Evolutionary conservation across 2,797 vertebrate species (phyloP).

Genomic region (Gadopsis marmoratus): DNA sequence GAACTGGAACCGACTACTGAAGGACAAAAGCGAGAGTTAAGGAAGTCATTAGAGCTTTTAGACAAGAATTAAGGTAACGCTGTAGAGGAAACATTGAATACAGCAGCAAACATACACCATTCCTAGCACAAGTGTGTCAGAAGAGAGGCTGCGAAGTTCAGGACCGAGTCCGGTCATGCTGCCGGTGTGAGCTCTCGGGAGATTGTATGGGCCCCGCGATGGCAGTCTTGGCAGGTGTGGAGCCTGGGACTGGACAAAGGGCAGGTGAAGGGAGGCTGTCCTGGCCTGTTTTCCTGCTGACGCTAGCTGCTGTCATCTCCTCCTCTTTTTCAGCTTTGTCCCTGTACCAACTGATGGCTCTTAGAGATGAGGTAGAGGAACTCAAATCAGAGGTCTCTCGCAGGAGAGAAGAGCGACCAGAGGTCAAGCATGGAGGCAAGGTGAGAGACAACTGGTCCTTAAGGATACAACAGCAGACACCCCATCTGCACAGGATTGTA

Average conservation of each 20-base stretch:
- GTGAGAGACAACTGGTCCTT: constrained; percentile 59
- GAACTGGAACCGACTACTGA: constrained; percentile 21
- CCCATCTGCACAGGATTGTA: neutral
- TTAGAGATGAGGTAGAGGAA: constrained; percentile 90
- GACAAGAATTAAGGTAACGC: neutral
- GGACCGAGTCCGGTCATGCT: constrained; percentile 45
- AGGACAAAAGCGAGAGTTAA: constrained; percentile 55
- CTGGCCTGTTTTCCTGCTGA: constrained; percentile 81
- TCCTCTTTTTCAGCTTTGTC: constrained; percentile 89
- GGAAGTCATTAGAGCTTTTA: constrained; percentile 7
- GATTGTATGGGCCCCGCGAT: constrained; percentile 46
- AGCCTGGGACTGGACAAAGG: constrained; percentile 38
- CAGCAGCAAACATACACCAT: constrained; percentile 6
- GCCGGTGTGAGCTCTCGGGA: constrained; percentile 45
- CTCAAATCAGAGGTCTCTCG: constrained; percentile 84
- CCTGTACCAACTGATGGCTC: constrained; percentile 86
- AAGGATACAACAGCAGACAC: neutral
- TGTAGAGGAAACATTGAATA: neutral
- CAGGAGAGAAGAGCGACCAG: constrained; percentile 75
- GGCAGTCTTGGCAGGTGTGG: constrained; percentile 40
- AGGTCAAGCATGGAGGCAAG: constrained; percentile 53
- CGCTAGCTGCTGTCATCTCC: constrained; percentile 87
- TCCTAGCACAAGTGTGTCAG: neutral
- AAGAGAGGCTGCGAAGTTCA: constrained; percentile 14
- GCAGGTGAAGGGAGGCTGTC: constrained; percentile 64